Evolutionary conservation across 1,140 invertebrate species (phyloP).

Genomic region (Bombus confusus): DNA sequence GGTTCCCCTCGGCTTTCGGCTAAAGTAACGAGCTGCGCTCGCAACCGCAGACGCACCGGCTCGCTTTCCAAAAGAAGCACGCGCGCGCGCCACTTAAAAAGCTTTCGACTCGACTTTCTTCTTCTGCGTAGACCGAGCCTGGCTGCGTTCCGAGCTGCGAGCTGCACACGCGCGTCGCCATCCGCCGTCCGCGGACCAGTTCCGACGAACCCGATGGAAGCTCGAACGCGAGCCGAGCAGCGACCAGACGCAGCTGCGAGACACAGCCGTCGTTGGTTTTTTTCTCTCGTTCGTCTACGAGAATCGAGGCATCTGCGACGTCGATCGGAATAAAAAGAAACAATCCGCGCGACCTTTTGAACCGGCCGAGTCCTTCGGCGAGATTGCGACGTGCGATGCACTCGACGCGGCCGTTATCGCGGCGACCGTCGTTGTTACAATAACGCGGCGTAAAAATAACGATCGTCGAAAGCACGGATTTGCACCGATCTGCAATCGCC

Average conservation of each 20-base stretch:
- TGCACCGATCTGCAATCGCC: neutral
- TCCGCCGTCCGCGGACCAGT: too few relatives aligned
- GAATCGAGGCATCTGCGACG: neutral
- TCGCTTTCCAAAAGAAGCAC: conserved; percentile 52
- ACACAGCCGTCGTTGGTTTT: too few relatives aligned
- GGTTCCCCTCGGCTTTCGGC: conserved; percentile 24
- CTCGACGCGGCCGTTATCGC: conserved; percentile 23
- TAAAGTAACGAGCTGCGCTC: conserved; percentile 44
- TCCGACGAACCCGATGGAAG: too few relatives aligned
- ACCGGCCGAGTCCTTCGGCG: conserved; percentile 25
- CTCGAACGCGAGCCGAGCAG: neutral
- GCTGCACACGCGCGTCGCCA: too few relatives aligned
- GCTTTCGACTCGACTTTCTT: conserved; percentile 29
- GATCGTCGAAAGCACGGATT: neutral
- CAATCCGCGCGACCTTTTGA: conserved; percentile 23
- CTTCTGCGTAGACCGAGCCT: too few relatives aligned
- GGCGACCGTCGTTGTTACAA: neutral
- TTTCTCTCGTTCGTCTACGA: too few relatives aligned
- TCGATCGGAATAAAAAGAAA: neutral
- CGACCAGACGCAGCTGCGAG: neutral
- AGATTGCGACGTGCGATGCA: conserved; percentile 29
- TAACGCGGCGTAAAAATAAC: conserved; percentile 24
- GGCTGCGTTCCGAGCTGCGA: neutral
- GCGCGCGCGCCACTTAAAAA: conserved; percentile 48
- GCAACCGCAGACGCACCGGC: conserved; percentile 39